Evolutionary conservation across 2,888 invertebrate genomes (phyloP).

Genomic region (Axea sp.): DNA sequence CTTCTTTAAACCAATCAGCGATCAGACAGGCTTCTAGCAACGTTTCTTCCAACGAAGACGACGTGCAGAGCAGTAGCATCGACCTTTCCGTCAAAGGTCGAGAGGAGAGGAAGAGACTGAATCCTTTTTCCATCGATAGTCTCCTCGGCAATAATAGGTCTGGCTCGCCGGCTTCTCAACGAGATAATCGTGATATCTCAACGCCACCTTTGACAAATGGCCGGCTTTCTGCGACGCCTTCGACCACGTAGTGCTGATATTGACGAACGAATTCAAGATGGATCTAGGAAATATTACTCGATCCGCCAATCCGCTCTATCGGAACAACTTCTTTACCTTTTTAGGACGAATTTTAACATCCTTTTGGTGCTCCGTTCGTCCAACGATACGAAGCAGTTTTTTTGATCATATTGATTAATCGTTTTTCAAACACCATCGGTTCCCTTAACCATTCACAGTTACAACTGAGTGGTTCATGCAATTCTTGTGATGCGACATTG

Average conservation of each 20-base stretch:
- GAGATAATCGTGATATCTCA: constrained; percentile 70
- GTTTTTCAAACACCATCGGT: constrained; percentile 4
- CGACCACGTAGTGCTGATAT: constrained; percentile 59
- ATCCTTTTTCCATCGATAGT: constrained; percentile 95
- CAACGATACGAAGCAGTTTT: too few species aligned
- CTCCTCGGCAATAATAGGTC: constrained; percentile 81
- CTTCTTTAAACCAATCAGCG: constrained; percentile 66
- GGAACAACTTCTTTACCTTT: constrained; percentile 3
- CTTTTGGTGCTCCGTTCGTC: too few species aligned
- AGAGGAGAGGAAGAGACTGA: constrained; percentile 84
- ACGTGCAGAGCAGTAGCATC: constrained; percentile 77
- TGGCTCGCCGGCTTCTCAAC: constrained; percentile 65
- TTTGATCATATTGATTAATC: constrained; percentile 23
- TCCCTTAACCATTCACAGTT: not conserved
- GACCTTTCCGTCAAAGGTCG: constrained; percentile 80
- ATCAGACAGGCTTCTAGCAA: constrained; percentile 66
- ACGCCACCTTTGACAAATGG: constrained; percentile 73
- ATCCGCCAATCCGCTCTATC: constrained; percentile 45
- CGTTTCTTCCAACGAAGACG: constrained; percentile 69
- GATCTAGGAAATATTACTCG: constrained; percentile 23
- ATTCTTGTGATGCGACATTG: too few species aligned
- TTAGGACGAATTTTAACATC: constrained; percentile 11
- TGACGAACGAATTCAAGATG: constrained; percentile 22
- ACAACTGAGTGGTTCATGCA: not conserved
- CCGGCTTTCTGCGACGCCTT: constrained; percentile 73